A percentile compares a stretch with the other conserved stretches of the same genome.
Evolutionary conservation across 1,140 invertebrate genomes (phyloP).

Genomic region (Physella acuta): DNA sequence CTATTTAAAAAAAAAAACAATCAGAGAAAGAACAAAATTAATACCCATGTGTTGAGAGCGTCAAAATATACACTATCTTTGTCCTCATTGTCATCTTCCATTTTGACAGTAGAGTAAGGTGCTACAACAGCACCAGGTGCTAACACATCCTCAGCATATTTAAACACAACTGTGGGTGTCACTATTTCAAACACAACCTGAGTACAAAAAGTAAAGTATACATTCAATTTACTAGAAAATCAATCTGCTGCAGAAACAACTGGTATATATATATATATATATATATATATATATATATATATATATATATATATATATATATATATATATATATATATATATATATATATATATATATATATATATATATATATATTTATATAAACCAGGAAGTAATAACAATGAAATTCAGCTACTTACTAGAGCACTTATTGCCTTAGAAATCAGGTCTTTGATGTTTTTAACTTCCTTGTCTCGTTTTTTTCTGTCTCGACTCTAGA

Average conservation of each 20-base stretch:
- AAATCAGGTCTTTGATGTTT: constrained; percentile 63
- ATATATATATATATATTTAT: no score
- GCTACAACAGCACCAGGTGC: constrained; percentile 35
- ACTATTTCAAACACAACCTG: constrained; percentile 78
- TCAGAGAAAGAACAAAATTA: constrained; percentile 9
- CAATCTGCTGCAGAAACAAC: no score
- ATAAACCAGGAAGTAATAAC: neutral
- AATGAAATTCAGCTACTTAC: no score
- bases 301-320: no score
- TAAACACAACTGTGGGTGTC: constrained; percentile 83
- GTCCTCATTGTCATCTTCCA: constrained; percentile 28
- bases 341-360: no score
- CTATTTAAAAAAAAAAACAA: no score
- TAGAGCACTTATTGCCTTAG: constrained; percentile 68
- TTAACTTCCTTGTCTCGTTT: constrained; percentile 34
- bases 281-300: no score
- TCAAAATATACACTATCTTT: constrained; percentile 69
- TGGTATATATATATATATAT: no score
- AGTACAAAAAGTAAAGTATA: constrained; percentile 58
- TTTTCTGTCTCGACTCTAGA: constrained; percentile 42
- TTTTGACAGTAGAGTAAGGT: constrained; percentile 35
- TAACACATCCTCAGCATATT: constrained; percentile 70
- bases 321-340: no score
- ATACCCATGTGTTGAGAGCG: constrained; percentile 84
- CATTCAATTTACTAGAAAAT: no score